Evolutionary conservation across 2,113 vertebrate genomes (phyloP), one percentile per base, ranked within the genome.

Genomic region (Chinchilla lanigera): DNA sequence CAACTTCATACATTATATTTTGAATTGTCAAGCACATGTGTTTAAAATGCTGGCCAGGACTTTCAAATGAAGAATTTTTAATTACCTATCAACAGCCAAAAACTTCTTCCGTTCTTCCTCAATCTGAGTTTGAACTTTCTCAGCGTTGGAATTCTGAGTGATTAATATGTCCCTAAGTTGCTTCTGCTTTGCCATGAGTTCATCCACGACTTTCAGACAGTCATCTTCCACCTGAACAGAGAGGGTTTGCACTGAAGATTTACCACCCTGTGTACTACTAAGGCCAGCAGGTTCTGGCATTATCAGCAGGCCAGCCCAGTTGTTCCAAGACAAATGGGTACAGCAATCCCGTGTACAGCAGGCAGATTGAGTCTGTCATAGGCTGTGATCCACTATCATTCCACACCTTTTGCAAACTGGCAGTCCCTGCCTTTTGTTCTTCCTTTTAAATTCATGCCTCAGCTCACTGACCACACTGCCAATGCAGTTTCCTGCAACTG

Each of bases 81-180:
- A 63, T 98, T 98, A 99, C 99, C 98, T 99, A 87, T 98, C 99
- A 84, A 98, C 93, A 81, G 97, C 98, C 91, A 99, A 93, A 24
- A 99, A 85, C 0, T 4, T 97, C 95, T 97, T 99, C 86, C 98
- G 98, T 63, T 98, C 98, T 95, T 99, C 99, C 78, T 99, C 99
- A 88, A 99, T 95, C 89, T 99, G 98, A 75, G 95, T 98, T 89
- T 99, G 99, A 65, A 95, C 96, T 92, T 98, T 97, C 22, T 96
- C 78, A 73, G 98, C 65, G 26, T 98, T 96, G n/a, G 97, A 96
- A 61, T 98, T 99, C 98, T 99, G 99, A n/a, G 91, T 92, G 50
- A 91, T 97, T 95, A 99, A 93, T 77, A 77, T 41, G 38, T 99
- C 98, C 95, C 99, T 99, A 89, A 99, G 96, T 20, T 98, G 98